phyloP scores from a whole-genome alignment of 2,113 vertebrate genomes.

The Delphinapterus leucas region DNA sequence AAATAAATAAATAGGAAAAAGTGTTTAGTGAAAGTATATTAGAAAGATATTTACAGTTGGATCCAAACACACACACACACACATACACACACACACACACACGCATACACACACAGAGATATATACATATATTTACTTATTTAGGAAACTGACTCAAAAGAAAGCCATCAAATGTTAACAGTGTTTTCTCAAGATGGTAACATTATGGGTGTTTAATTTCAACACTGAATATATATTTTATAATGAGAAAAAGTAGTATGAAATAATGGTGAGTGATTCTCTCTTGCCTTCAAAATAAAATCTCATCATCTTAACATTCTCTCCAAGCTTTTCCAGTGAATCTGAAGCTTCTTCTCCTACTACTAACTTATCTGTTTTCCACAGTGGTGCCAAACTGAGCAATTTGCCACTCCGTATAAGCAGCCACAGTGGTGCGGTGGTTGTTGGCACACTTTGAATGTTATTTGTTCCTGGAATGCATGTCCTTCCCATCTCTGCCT shows the following conservation, averaged over 20 bases:
- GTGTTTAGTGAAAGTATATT: background rate
- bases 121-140: background rate
- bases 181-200: background rate
- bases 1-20: no score
- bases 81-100: background rate
- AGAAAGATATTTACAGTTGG: background rate
- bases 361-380: rapidly evolving
- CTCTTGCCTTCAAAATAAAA: background rate
- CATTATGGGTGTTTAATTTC: background rate
- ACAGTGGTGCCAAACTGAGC: background rate
- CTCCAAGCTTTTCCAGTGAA: background rate
- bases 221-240: background rate
- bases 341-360: background rate
- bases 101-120: background rate
- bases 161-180: background rate
- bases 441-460: background rate
- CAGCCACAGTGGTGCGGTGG: background rate
- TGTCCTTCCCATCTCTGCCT: background rate
- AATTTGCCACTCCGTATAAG: background rate
- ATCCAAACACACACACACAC: background rate
- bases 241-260: background rate
- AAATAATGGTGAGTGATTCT: background rate
- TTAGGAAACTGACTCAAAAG: background rate
- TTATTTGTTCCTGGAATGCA: background rate
- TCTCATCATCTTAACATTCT: background rate